Base-by-base conservation (phyloP, 2,888 invertebrate species). In the Limenitis camilla region DNA sequence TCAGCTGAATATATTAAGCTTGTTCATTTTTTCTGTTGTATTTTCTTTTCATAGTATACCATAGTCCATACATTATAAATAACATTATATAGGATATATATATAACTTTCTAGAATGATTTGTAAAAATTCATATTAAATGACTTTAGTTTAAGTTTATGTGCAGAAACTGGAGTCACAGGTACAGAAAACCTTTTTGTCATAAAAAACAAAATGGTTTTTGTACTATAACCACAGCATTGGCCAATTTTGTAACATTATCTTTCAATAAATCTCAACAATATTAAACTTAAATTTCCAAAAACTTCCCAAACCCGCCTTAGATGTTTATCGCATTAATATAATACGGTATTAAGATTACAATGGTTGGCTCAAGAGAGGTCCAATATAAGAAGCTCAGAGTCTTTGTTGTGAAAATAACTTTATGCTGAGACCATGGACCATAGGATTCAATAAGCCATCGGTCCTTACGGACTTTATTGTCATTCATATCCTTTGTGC, bases 261-360 rank as follows among this genome's bases (percentile, higher is more conserved):
- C 61, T 64, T 70, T 68, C 68, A 67, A 60, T 58, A 61, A 61
- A 64, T 71, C 72, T 68, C 69, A 47, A 66, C 69, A 81, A 84
- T 82, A 84, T 78, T 75, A 76, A 79, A 75, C 72, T 70, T 63
- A 68, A 70, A 77, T 75, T 74, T 73, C n/a, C 80, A 81, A 74
- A 73, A 82, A 62, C 72, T 74, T 79, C 72, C 73, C 63, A 75
- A 77, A 69, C 67, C 69, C 70, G 70, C 77, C 76, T 76, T 59
- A 61, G 86, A 87, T 87, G 79, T 86, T 83, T 87, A 87, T 87
- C 87, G 86, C 81, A 85, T 87, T 86, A 86, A 85, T 86, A 84
- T 86, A 84, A 85, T 85, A 83, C 77, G 69, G 83, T 79, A 85
- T 86, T 87, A 85, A 81, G 84, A 82, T 81, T 75, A 87, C 86